Evolutionary conservation across 2,113 vertebrate genomes (phyloP).

Genomic region (Mustelus asterias): DNA sequence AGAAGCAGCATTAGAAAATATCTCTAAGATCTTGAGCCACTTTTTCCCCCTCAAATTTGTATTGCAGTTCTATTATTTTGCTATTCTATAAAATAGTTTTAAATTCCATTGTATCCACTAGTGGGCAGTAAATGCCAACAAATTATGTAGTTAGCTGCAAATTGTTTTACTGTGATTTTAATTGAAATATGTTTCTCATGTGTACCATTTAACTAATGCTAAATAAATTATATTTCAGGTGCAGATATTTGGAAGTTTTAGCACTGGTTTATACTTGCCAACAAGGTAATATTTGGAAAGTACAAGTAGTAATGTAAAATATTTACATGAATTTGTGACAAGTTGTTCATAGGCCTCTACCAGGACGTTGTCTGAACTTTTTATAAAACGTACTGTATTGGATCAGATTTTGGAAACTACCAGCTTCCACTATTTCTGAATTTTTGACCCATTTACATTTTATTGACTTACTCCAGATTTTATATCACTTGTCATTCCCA

Average conservation of each 20-base stretch:
- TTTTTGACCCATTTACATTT: background rate
- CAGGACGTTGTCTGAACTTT: background rate
- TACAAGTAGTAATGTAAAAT: background rate
- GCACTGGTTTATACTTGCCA: conserved; percentile 87
- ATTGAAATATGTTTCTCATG: background rate
- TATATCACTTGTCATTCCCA: background rate
- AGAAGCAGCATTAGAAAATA: background rate
- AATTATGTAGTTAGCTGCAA: background rate
- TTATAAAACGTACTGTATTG: background rate
- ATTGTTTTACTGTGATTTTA: background rate
- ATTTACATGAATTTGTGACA: background rate
- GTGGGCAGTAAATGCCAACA: conserved; percentile 50
- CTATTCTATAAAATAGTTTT: background rate
- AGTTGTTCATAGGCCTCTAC: background rate
- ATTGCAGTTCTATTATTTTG: background rate
- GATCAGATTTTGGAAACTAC: background rate
- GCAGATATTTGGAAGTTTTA: conserved; percentile 94
- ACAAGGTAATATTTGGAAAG: conserved; percentile 69
- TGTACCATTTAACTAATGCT: background rate
- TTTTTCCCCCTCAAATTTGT: background rate
- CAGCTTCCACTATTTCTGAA: background rate
- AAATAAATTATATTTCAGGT: conserved; percentile 63
- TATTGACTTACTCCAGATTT: background rate
- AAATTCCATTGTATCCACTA: conserved; percentile 42
- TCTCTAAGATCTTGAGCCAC: background rate